Conservation (phyloP, 1,140 invertebrate species). For the Calliopsis andreniformis region DNA sequence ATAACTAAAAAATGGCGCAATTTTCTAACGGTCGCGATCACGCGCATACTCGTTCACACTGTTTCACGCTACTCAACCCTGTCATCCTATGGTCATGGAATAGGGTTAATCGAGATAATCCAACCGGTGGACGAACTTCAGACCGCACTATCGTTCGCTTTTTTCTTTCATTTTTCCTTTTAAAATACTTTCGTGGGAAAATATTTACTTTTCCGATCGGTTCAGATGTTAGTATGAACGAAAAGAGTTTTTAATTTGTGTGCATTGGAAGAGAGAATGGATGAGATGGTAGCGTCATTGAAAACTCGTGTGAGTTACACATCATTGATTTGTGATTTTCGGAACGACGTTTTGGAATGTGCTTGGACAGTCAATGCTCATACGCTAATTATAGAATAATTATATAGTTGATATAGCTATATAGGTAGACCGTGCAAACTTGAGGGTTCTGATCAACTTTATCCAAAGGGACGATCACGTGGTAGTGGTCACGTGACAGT, state of each 20-base stretch:
- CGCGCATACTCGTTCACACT: conserved; percentile 37
- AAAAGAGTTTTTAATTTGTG: too few relatives aligned
- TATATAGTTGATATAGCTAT: conserved; percentile 25
- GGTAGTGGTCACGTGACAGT: too few relatives aligned
- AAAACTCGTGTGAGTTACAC: background rate
- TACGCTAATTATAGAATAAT: conserved; percentile 30
- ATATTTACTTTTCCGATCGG: too few relatives aligned
- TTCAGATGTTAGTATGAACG: too few relatives aligned
- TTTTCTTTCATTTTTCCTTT: background rate
- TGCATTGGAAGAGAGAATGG: too few relatives aligned
- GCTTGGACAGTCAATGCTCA: conserved; percentile 22
- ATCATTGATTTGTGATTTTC: conserved; percentile 32
- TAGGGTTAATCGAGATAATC: conserved; percentile 24
- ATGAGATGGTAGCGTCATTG: too few relatives aligned
- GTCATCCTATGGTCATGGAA: conserved; percentile 39
- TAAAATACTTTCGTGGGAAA: background rate
- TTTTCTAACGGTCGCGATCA: conserved; percentile 63
- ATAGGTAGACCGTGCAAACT: too few relatives aligned
- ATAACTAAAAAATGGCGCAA: conserved; percentile 68
- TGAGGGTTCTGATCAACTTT: too few relatives aligned
- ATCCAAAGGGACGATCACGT: too few relatives aligned
- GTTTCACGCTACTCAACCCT: conserved; percentile 38
- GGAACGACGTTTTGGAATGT: conserved; percentile 16
- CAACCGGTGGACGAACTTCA: background rate
- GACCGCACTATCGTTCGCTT: background rate